These are phyloP conservation scores for Lathronympha strigana DNA, from an alignment of 2,888 invertebrate genomes.

Conservation along the genomic window DNA sequence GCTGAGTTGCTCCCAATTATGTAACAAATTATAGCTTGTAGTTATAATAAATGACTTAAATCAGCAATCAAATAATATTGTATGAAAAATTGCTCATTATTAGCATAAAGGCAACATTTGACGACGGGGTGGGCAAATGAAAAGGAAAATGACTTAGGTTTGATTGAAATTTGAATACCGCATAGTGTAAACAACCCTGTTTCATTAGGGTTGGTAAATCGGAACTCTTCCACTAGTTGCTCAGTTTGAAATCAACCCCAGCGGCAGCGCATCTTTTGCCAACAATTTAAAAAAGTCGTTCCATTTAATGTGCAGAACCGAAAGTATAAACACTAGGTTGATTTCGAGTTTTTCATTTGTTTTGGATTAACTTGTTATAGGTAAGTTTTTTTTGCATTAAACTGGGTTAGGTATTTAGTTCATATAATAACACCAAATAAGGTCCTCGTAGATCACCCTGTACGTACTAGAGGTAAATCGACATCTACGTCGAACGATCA, in stretches of 20 bases:
- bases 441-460: too few relatives aligned
- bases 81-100: too few relatives aligned
- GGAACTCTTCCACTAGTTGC: constrained; percentile 65
- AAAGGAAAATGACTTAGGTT: not conserved
- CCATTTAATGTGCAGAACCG: not conserved
- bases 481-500: too few relatives aligned
- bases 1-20: not conserved
- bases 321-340: too few relatives aligned
- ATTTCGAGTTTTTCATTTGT: too few relatives aligned
- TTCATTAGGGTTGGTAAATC: constrained; percentile 61
- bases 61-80: not conserved
- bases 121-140: too few relatives aligned
- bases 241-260: constrained; percentile 60
- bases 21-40: not conserved
- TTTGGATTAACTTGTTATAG: too few relatives aligned
- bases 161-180: not conserved
- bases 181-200: constrained; percentile 54
- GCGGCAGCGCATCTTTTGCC: constrained; percentile 43
- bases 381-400: too few relatives aligned
- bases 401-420: too few relatives aligned
- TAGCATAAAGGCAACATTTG: too few relatives aligned
- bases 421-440: too few relatives aligned
- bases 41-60: not conserved
- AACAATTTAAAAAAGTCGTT: not conserved
- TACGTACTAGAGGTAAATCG: too few relatives aligned